These are phyloP conservation scores for Alectoris magna DNA, from an alignment of 2,797 vertebrate genomes.

Conservation along the genomic window DNA sequence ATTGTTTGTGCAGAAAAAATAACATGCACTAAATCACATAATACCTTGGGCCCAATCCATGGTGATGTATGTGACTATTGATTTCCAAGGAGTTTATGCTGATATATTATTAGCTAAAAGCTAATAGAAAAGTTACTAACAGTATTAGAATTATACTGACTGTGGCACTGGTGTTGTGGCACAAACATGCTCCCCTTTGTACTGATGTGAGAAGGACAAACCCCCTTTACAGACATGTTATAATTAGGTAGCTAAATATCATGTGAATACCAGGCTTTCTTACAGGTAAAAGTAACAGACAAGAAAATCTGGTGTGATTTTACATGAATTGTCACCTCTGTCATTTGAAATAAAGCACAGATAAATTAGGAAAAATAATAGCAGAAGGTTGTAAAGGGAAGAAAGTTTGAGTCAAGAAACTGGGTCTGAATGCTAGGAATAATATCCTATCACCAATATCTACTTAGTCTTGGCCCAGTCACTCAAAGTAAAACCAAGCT, in stretches of 20 bases:
- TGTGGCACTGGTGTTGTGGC: background rate
- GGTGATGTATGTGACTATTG: background rate
- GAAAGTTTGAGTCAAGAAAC: background rate
- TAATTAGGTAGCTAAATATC: background rate
- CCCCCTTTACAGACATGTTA: background rate
- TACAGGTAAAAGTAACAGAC: background rate
- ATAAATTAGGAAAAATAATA: background rate
- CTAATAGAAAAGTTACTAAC: background rate
- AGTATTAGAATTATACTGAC: background rate
- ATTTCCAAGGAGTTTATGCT: constrained; percentile 1
- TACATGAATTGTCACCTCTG: background rate
- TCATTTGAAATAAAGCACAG: background rate
- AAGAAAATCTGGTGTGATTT: background rate
- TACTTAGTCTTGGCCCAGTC: background rate
- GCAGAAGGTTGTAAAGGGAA: background rate
- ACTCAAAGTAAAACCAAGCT: background rate
- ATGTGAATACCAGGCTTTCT: background rate
- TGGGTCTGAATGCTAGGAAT: background rate
- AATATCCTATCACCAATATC: background rate
- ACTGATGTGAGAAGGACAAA: background rate
- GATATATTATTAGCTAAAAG: constrained; percentile 51
- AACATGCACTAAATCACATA: constrained; percentile 30
- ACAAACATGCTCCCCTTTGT: background rate
- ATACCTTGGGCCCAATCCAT: constrained; percentile 3
- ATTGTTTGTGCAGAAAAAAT: constrained; percentile 40